These are phyloP conservation scores for Bombus impatiens DNA, from an alignment of 1,140 invertebrate species.

Conservation along the genomic window DNA sequence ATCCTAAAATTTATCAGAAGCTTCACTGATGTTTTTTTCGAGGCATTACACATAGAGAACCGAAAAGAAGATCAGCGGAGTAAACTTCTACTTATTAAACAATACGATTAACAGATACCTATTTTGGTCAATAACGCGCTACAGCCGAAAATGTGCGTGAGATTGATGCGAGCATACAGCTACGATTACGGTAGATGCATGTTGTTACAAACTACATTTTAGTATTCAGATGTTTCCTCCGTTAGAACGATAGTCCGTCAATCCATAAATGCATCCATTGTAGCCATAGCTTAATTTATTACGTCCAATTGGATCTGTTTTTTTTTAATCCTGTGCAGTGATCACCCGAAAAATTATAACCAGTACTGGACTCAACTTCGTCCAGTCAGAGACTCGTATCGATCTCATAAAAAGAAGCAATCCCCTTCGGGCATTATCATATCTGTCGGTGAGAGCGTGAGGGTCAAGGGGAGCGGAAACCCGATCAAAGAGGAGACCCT, in stretches of 20 bases:
- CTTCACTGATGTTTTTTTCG: neutral
- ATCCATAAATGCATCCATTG: too few species aligned
- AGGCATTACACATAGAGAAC: neutral
- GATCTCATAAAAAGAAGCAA: neutral
- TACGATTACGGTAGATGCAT: neutral
- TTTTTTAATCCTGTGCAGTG: too few species aligned
- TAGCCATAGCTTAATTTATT: too few species aligned
- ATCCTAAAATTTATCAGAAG: neutral
- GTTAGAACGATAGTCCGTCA: too few species aligned
- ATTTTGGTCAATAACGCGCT: neutral
- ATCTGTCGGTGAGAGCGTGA: neutral
- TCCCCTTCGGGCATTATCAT: conserved; percentile 34
- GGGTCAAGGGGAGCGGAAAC: conserved; percentile 4
- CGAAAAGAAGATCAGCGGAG: neutral
- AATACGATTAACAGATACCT: neutral
- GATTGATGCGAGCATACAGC: neutral
- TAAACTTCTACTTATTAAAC: neutral
- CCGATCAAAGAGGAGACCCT: conserved; percentile 22
- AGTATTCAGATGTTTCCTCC: too few species aligned
- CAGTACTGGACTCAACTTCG: neutral
- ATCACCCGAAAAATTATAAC: neutral
- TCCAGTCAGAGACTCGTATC: neutral
- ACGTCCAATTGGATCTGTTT: too few species aligned
- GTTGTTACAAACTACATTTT: neutral
- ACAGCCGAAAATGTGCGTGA: neutral